phyloP scores from a whole-genome alignment of 1,140 invertebrate species.

The Megathymus violae region DNA sequence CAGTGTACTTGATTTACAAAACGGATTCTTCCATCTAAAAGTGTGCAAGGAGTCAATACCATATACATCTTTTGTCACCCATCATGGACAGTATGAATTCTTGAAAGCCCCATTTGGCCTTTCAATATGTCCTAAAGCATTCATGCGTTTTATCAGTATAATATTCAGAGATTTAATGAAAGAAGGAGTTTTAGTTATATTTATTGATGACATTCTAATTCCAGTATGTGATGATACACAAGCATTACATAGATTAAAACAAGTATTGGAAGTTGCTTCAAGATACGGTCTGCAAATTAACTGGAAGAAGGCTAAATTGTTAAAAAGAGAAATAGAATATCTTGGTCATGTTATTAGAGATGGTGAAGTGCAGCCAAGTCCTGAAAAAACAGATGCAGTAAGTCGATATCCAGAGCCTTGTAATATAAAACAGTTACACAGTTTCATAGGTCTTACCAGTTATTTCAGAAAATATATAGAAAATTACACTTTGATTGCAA shows the following conservation, averaged over 20 bases:
- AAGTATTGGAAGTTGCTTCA: slow-evolving; percentile 44
- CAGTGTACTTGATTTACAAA: too few species aligned
- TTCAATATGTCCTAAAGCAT: slow-evolving; percentile 35
- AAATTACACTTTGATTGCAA: slow-evolving; percentile 53
- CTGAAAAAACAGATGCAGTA: slow-evolving; percentile 55
- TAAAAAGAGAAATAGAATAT: slow-evolving; percentile 53
- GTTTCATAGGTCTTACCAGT: slow-evolving; percentile 57
- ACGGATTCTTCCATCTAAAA: too few species aligned
- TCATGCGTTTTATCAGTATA: slow-evolving; percentile 36
- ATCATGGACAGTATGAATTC: too few species aligned
- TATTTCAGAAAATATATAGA: slow-evolving; percentile 65
- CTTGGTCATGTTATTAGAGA: slow-evolving; percentile 49
- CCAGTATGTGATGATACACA: slow-evolving; percentile 9
- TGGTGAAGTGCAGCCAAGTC: slow-evolving; percentile 44
- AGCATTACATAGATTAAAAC: slow-evolving; percentile 19
- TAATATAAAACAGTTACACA: slow-evolving; percentile 49
- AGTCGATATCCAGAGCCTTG: slow-evolving; percentile 47
- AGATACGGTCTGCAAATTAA: slow-evolving; percentile 64
- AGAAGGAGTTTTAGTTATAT: slow-evolving; percentile 21
- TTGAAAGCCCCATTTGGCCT: slow-evolving; percentile 40
- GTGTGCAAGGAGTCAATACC: too few species aligned
- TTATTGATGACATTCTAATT: slow-evolving; percentile 38
- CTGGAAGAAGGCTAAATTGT: slow-evolving; percentile 63
- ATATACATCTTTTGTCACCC: too few species aligned
- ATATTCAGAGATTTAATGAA: slow-evolving; percentile 38